A percentile compares a stretch with the other conserved stretches of the same genome.
These are phyloP conservation scores for Pimephales promelas DNA, from an alignment of 2,113 vertebrate species.

Conservation along the genomic window DNA sequence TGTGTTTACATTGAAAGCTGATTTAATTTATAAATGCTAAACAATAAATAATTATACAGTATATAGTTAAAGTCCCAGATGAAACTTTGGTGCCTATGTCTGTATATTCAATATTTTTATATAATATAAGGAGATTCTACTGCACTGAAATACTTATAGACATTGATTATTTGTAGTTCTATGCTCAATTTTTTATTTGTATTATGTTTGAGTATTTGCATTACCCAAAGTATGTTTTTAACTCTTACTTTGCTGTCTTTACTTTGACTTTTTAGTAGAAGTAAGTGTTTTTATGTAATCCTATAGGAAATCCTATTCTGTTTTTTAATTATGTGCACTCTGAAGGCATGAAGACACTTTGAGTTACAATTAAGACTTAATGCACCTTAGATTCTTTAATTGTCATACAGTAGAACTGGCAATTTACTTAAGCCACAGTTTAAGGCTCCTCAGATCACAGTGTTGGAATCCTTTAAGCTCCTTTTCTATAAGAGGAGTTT, in stretches of 20 bases:
- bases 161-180: background rate
- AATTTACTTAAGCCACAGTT: background rate
- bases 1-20: background rate
- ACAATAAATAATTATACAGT: background rate
- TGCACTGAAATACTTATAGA: background rate
- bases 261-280: background rate
- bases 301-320: too few species aligned
- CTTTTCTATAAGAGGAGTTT: too few species aligned
- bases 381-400: background rate
- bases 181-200: background rate
- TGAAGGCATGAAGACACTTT: slow-evolving; percentile 20
- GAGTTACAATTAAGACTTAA: background rate
- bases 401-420: background rate
- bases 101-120: background rate
- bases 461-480: background rate
- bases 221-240: background rate
- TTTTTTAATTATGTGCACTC: background rate
- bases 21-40: background rate
- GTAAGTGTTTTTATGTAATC: background rate
- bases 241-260: background rate
- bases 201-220: background rate
- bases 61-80: background rate
- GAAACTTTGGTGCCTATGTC: background rate
- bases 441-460: background rate
- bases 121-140: background rate